A percentile compares a stretch with the other conserved stretches of the same genome.
Evolutionary conservation across 2,113 vertebrate genomes (phyloP).

Genomic region (Pituophis catenifer): DNA sequence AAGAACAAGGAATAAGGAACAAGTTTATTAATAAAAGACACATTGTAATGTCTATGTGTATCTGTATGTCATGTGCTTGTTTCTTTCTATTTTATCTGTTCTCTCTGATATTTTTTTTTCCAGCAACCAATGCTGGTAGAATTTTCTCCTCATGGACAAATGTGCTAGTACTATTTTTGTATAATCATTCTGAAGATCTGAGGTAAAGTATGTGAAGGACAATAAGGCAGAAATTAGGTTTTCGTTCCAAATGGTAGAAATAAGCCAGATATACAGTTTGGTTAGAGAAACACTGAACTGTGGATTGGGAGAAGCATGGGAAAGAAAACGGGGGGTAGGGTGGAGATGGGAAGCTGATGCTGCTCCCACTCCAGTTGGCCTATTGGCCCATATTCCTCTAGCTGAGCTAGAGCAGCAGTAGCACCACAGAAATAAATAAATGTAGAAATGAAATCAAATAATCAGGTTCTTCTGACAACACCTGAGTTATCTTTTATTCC

Average conservation of each 20-base stretch:
- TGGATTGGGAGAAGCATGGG: not conserved
- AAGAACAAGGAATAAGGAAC: not conserved
- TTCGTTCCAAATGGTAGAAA: not conserved
- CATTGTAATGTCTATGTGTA: not conserved
- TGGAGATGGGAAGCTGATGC: not conserved
- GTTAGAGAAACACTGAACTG: not conserved
- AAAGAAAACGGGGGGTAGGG: not conserved
- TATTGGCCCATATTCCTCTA: not conserved
- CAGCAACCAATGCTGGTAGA: not conserved
- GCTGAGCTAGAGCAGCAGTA: not conserved
- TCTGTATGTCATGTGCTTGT: not conserved
- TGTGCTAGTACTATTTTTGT: not conserved
- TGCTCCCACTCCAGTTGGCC: not conserved
- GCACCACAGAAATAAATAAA: not conserved
- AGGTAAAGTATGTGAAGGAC: not conserved
- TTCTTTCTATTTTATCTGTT: not conserved
- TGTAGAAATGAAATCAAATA: not conserved
- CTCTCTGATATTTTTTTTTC: not conserved
- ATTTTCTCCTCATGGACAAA: not conserved
- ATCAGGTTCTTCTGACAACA: not conserved
- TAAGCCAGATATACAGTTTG: not conserved
- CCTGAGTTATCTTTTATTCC: not conserved
- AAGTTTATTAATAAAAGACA: not conserved
- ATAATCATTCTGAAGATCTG: not conserved
- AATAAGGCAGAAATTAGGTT: not conserved